A percentile compares a stretch with the other conserved stretches of the same genome.
These are phyloP conservation scores for Euborellia annulipes DNA, from an alignment of 1,140 invertebrate genomes.

Conservation along the genomic window DNA sequence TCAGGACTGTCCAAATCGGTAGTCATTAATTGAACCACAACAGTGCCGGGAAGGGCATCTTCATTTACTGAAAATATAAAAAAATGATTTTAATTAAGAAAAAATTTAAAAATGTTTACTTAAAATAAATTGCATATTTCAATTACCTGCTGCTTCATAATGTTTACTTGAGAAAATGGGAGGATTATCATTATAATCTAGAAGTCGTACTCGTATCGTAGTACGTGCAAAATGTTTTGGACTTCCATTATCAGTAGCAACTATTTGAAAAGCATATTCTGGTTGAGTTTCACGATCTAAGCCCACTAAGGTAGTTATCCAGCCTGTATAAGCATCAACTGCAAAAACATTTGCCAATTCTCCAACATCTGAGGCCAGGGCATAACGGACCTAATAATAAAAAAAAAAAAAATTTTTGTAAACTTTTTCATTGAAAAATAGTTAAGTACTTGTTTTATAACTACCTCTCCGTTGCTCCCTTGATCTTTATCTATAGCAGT, in stretches of 20 bases:
- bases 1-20: constrained; percentile 51
- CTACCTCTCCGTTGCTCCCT: constrained; percentile 62
- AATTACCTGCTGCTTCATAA: constrained; percentile 40
- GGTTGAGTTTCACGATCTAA: constrained; percentile 66
- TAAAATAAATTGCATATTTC: too few species aligned
- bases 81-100: too few species aligned
- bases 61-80: constrained; percentile 50
- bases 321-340: constrained; percentile 69
- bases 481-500: constrained; percentile 67
- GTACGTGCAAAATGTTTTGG: constrained; percentile 55
- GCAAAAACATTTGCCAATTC: constrained; percentile 57
- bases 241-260: constrained; percentile 69
- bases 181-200: constrained; percentile 80
- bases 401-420: too few species aligned
- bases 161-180: constrained; percentile 51
- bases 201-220: constrained; percentile 54
- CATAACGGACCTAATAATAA: constrained; percentile 40
- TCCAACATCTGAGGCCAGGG: constrained; percentile 39
- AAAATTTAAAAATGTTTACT: too few species aligned
- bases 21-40: constrained; percentile 49
- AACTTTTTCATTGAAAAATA: too few species aligned
- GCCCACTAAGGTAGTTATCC: constrained; percentile 56
- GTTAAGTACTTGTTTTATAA: too few species aligned
- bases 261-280: constrained; percentile 57
- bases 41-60: constrained; percentile 63